phyloP scores from a whole-genome alignment of 2,888 invertebrate genomes.

The Acrocera orbiculus region DNA sequence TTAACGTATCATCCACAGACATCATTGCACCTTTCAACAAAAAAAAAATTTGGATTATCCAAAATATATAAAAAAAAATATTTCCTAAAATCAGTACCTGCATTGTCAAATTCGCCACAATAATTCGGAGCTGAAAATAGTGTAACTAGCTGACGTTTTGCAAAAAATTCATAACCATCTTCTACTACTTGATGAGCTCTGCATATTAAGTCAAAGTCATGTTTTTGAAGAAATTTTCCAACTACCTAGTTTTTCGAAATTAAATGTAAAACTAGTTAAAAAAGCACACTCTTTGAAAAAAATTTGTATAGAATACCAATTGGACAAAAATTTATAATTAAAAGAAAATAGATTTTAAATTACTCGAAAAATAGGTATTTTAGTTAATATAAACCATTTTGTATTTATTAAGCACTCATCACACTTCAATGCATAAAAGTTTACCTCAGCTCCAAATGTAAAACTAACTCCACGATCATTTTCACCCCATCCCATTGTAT shows the following conservation, averaged over 20 bases:
- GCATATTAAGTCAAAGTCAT: conserved; percentile 99
- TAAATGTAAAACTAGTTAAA: too few species aligned
- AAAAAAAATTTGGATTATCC: too few species aligned
- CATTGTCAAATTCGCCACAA: conserved; percentile 81
- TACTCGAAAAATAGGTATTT: too few species aligned
- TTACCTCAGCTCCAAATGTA: conserved; percentile 91
- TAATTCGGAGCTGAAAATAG: conserved; percentile 88
- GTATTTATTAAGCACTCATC: too few species aligned
- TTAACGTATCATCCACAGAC: conserved; percentile 98
- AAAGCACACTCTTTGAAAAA: too few species aligned
- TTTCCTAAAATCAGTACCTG: conserved; percentile 38
- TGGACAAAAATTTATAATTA: too few species aligned
- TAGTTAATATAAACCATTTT: too few species aligned
- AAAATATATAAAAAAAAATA: too few species aligned
- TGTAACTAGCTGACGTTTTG: conserved; percentile 90
- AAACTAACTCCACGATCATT: conserved; percentile 99
- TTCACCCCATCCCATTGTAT: conserved; percentile 99
- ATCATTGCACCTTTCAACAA: conserved; percentile 90
- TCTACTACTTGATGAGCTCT: conserved; percentile 99
- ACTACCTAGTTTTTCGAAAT: conserved; percentile 54
- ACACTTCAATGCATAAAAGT: too few species aligned
- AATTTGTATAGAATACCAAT: too few species aligned
- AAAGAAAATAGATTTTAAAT: too few species aligned
- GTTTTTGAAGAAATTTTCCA: conserved; percentile 97
- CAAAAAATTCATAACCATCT: conserved; percentile 97